phyloP scores from a whole-genome alignment of 2,113 vertebrate species.

The Neodon shergylaensis region DNA sequence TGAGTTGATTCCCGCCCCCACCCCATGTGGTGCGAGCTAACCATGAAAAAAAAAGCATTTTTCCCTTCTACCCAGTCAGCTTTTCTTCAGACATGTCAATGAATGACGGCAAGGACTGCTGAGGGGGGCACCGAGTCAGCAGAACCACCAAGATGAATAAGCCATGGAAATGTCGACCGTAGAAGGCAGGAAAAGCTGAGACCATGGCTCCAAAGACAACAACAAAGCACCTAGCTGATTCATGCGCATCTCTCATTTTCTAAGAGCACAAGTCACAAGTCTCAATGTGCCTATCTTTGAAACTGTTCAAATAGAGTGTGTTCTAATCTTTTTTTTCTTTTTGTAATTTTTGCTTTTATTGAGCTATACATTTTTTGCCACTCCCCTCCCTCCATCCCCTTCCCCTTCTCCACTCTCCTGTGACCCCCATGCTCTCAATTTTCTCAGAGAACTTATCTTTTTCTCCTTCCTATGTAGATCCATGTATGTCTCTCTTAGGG shows the following conservation, averaged over 20 bases:
- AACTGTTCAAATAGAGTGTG: background rate
- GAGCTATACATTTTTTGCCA: no score
- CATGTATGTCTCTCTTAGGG: no score
- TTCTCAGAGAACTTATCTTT: no score
- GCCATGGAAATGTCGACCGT: background rate
- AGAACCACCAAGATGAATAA: slow-evolving; percentile 31
- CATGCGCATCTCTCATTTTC: background rate
- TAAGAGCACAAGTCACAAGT: background rate
- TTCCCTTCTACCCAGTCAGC: slow-evolving; percentile 38
- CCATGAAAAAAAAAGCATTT: background rate
- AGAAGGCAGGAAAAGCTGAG: slow-evolving; percentile 15
- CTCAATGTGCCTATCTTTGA: background rate
- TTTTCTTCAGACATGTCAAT: slow-evolving; percentile 43
- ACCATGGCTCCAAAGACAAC: background rate
- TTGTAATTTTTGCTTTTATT: no score
- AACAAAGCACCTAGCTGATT: background rate
- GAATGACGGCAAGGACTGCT: slow-evolving; percentile 60
- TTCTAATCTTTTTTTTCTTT: no score
- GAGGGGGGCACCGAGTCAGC: slow-evolving; percentile 29
- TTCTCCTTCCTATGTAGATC: no score
- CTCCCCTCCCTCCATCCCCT: no score
- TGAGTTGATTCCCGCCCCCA: background rate
- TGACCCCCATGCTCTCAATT: no score
- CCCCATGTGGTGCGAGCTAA: background rate
- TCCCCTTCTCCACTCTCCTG: no score